Evolutionary conservation across 2,888 invertebrate species (phyloP).

Genomic region (Troides aeacus): DNA sequence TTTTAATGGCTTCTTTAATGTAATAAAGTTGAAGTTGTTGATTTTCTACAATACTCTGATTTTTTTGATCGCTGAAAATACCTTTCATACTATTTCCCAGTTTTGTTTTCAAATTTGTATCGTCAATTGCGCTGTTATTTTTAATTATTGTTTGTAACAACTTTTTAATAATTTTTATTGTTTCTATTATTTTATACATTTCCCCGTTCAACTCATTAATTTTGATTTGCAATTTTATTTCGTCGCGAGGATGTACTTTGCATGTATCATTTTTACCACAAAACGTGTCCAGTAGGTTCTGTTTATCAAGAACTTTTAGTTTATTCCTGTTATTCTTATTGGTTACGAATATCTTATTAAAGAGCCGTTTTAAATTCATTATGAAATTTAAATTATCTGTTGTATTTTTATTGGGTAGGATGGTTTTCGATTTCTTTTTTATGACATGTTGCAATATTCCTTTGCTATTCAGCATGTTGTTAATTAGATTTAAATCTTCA

Average conservation of each 20-base stretch:
- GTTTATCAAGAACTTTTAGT: conserved; percentile 35
- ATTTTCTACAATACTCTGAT: conserved; percentile 41
- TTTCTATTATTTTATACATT: conserved; percentile 51
- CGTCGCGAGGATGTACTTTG: conserved; percentile 41
- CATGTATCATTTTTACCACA: conserved; percentile 54
- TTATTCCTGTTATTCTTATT: conserved; percentile 34
- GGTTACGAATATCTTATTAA: conserved; percentile 49
- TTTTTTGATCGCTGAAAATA: conserved; percentile 32
- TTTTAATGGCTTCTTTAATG: conserved; percentile 53
- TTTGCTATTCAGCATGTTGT: conserved; percentile 9
- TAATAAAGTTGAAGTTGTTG: conserved; percentile 50
- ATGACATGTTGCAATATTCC: conserved; percentile 27
- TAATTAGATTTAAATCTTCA: not conserved
- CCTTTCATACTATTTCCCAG: conserved; percentile 39
- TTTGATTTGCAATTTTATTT: conserved; percentile 45
- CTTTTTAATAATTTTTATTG: conserved; percentile 57
- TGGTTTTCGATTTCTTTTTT: conserved; percentile 36
- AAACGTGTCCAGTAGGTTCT: conserved; percentile 47
- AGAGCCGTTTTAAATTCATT: conserved; percentile 52
- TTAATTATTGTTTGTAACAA: conserved; percentile 46
- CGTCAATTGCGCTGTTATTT: conserved; percentile 29
- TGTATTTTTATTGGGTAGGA: conserved; percentile 35
- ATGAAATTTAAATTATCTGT: conserved; percentile 43
- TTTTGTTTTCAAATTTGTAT: conserved; percentile 36
- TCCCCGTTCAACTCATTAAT: conserved; percentile 51